phyloP scores from a whole-genome alignment of 2,797 vertebrate species.

The Silurus lanzhouensis region DNA sequence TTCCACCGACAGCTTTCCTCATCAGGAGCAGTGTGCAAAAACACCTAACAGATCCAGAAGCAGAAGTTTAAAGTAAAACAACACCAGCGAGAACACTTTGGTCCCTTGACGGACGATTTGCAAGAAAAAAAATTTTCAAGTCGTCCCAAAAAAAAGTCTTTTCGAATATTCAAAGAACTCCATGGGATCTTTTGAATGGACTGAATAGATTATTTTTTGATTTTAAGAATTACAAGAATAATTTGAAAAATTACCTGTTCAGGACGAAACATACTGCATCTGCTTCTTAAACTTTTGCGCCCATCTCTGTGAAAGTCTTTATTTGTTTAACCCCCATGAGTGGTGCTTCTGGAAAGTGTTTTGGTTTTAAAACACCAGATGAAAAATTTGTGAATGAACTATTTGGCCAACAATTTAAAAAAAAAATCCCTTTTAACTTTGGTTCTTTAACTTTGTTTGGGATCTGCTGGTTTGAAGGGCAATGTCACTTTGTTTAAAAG shows the following conservation, averaged over 20 bases:
- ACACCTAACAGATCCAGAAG: neutral
- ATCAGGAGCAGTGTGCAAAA: neutral
- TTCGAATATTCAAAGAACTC: neutral
- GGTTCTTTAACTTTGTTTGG: conserved; percentile 1
- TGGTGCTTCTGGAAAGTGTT: neutral
- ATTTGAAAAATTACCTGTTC: neutral
- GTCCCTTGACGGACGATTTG: neutral
- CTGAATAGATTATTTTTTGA: neutral
- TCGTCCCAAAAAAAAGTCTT: neutral
- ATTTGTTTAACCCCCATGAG: conserved; percentile 15
- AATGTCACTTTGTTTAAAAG: neutral
- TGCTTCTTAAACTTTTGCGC: conserved; percentile 18
- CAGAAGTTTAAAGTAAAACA: neutral
- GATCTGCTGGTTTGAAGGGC: conserved; percentile 37
- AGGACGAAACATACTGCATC: neutral
- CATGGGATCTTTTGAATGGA: neutral
- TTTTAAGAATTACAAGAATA: neutral
- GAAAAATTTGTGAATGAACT: conserved; percentile 17
- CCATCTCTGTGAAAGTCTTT: conserved; percentile 17
- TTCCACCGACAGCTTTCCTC: neutral
- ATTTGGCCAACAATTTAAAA: neutral
- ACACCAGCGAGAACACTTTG: neutral
- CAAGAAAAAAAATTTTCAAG: neutral
- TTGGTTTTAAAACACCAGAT: conserved; percentile 20
- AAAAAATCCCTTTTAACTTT: neutral